These are phyloP conservation scores for Drosophila pachea DNA, from an alignment of 1,140 invertebrate genomes.

Conservation along the genomic window DNA sequence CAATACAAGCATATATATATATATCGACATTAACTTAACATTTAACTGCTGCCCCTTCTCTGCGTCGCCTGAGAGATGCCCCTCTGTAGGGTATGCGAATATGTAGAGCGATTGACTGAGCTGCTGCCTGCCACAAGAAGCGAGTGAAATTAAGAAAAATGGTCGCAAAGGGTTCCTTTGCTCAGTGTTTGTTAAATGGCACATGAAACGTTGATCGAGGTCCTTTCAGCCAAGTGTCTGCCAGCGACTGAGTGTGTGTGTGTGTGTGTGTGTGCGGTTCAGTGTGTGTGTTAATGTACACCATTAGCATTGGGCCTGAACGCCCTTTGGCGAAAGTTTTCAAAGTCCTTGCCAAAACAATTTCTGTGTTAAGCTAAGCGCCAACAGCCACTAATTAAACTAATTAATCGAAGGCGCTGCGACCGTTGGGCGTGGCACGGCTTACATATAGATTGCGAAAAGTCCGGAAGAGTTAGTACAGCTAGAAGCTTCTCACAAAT, in stretches of 20 bases:
- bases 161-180: conserved; percentile 57
- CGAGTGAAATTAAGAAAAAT: conserved; percentile 69
- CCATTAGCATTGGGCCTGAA: conserved; percentile 60
- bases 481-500: no score
- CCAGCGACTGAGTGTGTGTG: conserved; percentile 5
- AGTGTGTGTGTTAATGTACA: conserved; percentile 49
- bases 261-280: neutral
- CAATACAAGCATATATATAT: no score
- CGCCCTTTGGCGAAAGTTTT: conserved; percentile 53
- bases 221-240: conserved; percentile 27
- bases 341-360: conserved; percentile 48
- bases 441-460: no score
- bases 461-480: no score
- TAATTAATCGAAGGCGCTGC: conserved; percentile 58
- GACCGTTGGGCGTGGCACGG: neutral
- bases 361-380: conserved; percentile 22
- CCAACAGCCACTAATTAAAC: conserved; percentile 57
- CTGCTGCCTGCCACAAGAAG: conserved; percentile 14
- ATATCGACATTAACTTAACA: no score
- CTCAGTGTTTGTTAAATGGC: conserved; percentile 72
- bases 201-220: conserved; percentile 68
- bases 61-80: neutral
- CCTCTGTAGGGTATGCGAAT: conserved; percentile 10
- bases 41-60: no score
- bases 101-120: conserved; percentile 44